Base-by-base conservation (phyloP, 1,140 invertebrate genomes). In the Eupristina koningsbergeri region DNA sequence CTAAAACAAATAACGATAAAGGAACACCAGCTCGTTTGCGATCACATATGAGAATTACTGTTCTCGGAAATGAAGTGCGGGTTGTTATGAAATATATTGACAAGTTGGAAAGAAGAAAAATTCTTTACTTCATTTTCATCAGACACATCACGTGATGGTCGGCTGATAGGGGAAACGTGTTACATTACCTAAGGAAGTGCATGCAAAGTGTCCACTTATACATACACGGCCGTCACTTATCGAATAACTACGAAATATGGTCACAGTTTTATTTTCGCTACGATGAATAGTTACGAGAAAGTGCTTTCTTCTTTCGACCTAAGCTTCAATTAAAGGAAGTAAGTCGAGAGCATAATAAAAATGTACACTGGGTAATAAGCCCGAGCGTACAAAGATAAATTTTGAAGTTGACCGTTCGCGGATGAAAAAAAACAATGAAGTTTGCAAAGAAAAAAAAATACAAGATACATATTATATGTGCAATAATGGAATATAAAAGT, bases 121-220 rank as follows among this genome's bases (percentile, higher is more conserved):
- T 11, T 50, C 41, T 69, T 34, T 31, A 41, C n/a, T 75, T 61
- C 69, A 67, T 73, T 71, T 69, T 67, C 63, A 86, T 67, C 85
- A 77, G 74, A 80, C 47, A 67, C 29, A 50, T 19, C 41, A 83
- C 78, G 85, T 89, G 89, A 89, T 88, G 31, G 31, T 47, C 41
- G 85, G 73, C 87, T 88, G 89, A 89, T 88, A 88, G 87, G 85
- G 85, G 85, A 88, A 88, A 88, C 87, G 84, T 88, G 87, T 89
- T 87, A 86, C 82, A 36, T 61, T 22, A 58, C 75, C 83, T 74
- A 80, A 83, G n/a, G 77, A 74, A 36, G 77, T 84, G 88, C 87
- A 88, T 89, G 88, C 87, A 73, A 88, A 88, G 86, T 84, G 69
- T 82, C 67, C n/a, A 85, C 83, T 86, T 87, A 87, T 86, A 41